These are phyloP conservation scores for Anodontia alba DNA, from an alignment of 2,888 invertebrate species.

Conservation along the genomic window DNA sequence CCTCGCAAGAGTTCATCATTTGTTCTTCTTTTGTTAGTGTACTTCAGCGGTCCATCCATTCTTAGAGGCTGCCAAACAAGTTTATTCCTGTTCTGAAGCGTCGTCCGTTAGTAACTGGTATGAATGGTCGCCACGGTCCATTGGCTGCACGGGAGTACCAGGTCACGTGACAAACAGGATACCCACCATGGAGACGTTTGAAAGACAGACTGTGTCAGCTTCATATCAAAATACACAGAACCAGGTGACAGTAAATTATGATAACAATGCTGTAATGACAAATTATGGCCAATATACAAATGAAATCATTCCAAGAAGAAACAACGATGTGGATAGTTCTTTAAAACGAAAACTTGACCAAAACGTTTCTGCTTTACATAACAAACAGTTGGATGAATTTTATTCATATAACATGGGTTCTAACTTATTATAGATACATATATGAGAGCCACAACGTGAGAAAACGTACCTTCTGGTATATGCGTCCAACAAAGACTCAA, in stretches of 20 bases:
- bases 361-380: neutral
- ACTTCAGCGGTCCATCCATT: neutral
- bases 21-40: neutral
- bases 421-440: neutral
- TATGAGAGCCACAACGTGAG: too few species aligned
- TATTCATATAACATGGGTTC: neutral
- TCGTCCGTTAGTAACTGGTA: neutral
- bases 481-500: too few species aligned
- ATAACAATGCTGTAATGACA: neutral
- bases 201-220: neutral
- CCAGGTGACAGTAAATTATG: neutral
- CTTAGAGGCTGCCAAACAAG: neutral
- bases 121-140: neutral
- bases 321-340: neutral
- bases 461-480: too few species aligned
- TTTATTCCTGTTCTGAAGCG: neutral
- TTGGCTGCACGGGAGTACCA: neutral
- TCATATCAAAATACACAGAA: neutral
- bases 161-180: neutral
- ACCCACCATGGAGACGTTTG: neutral
- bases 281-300: neutral
- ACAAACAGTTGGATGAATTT: neutral
- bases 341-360: slow-evolving; percentile 28
- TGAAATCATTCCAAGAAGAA: neutral
- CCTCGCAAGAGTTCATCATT: too few species aligned